A percentile compares a stretch with the other conserved stretches of the same genome.
Conservation (phyloP, 2,797 vertebrate species). For the Okamejei kenojei region DNA sequence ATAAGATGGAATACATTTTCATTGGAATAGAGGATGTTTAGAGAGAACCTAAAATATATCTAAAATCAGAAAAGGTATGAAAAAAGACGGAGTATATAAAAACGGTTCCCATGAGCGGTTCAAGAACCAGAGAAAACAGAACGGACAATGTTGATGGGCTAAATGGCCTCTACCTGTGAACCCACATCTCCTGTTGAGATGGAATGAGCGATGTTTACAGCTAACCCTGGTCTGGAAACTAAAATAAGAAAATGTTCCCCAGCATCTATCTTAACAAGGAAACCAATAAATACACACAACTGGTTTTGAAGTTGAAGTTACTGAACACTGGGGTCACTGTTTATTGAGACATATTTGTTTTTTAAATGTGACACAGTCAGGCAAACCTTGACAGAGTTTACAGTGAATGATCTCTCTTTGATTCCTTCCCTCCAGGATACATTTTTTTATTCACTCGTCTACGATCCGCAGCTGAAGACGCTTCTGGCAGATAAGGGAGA, state of each 20-base stretch:
- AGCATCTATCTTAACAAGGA: background rate
- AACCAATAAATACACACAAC: background rate
- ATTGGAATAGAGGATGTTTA: no score
- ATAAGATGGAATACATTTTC: no score
- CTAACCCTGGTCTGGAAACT: background rate
- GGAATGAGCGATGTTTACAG: background rate
- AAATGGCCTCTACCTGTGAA: no score
- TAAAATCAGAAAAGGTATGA: no score
- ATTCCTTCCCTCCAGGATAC: slow-evolving; percentile 70
- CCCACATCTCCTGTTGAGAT: no score
- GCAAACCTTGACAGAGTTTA: background rate
- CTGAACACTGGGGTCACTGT: background rate
- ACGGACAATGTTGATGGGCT: no score
- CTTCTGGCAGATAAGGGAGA: slow-evolving; percentile 93
- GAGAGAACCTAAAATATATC: no score
- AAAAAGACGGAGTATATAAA: no score
- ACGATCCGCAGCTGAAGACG: slow-evolving; percentile 96
- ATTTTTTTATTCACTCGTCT: slow-evolving; percentile 97
- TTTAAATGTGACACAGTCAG: background rate
- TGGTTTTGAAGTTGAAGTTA: background rate
- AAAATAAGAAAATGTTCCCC: background rate
- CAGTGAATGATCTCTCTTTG: slow-evolving; percentile 38
- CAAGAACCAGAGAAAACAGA: no score
- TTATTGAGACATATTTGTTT: background rate
- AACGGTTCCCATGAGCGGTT: no score